Evolutionary conservation across 2,888 invertebrate species (phyloP).

Genomic region (Parnassius glacialis): DNA sequence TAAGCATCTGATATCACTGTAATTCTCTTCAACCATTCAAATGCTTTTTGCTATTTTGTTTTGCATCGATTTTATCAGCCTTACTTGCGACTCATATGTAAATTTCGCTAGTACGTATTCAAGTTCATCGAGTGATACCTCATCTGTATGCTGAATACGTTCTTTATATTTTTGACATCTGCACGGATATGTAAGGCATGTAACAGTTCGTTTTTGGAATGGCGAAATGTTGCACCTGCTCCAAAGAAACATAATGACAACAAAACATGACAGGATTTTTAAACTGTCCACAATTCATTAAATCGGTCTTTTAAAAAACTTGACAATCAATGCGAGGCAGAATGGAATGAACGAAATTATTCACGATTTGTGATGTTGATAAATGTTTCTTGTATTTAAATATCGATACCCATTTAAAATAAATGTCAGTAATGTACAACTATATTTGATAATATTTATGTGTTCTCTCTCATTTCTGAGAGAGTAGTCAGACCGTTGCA

Average conservation of each 20-base stretch:
- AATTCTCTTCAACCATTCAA: slow-evolving; percentile 21
- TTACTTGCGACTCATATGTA: slow-evolving; percentile 21
- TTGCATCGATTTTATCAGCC: slow-evolving; percentile 18
- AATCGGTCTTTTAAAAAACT: slow-evolving; percentile 15
- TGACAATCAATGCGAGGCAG: slow-evolving; percentile 7
- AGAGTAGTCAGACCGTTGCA: no score
- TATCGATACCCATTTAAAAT: slow-evolving; percentile 3
- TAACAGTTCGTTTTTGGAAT: slow-evolving; percentile 18
- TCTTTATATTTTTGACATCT: slow-evolving; percentile 12
- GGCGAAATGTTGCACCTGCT: slow-evolving; percentile 25
- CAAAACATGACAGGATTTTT: slow-evolving; percentile 21
- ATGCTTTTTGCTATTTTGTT: slow-evolving; percentile 20
- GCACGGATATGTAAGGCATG: slow-evolving; percentile 13
- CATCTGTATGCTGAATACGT: slow-evolving; percentile 20
- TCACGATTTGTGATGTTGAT: not conserved
- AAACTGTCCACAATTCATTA: slow-evolving; percentile 22
- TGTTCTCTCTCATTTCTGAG: no score
- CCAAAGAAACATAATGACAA: slow-evolving; percentile 18
- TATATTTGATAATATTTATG: no score
- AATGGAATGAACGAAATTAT: not conserved
- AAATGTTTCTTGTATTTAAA: not conserved
- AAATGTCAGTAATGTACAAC: no score
- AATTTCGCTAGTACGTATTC: slow-evolving; percentile 18
- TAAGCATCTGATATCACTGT: slow-evolving; percentile 20
- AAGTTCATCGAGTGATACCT: slow-evolving; percentile 9